A percentile compares a stretch with the other conserved stretches of the same genome.
phyloP scores from a whole-genome alignment of 2,888 invertebrate genomes.

The Amphipoea lucens region DNA sequence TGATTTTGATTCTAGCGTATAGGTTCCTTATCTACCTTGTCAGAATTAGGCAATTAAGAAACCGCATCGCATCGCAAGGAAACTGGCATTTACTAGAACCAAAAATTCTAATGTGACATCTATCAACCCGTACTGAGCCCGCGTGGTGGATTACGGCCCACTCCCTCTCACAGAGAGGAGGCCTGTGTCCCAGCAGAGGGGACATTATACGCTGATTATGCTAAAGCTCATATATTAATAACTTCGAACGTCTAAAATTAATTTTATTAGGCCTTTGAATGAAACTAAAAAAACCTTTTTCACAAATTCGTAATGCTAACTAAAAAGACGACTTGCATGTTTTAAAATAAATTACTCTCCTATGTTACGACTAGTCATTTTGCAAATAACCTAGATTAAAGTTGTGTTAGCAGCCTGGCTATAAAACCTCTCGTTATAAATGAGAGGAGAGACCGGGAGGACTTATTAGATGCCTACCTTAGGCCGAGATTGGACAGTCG shows the following conservation, averaged over 20 bases:
- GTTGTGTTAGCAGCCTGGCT: neutral
- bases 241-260: neutral
- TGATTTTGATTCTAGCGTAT: no score
- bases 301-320: neutral
- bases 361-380: constrained; percentile 17
- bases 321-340: constrained; percentile 1
- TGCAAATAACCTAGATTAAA: constrained; percentile 32
- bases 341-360: constrained; percentile 14
- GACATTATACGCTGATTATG: no score
- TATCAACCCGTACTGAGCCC: no score
- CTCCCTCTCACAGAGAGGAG: no score
- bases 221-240: neutral
- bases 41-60: no score
- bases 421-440: constrained; percentile 24
- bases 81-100: no score
- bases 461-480: constrained; percentile 38
- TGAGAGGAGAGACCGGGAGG: constrained; percentile 6
- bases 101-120: no score
- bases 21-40: no score
- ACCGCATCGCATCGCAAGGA: no score
- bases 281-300: neutral
- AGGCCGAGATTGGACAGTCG: constrained; percentile 21
- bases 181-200: no score
- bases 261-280: neutral
- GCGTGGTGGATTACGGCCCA: no score